Conservation (phyloP, 1,140 invertebrate genomes). For the Ganaspis sp. region DNA sequence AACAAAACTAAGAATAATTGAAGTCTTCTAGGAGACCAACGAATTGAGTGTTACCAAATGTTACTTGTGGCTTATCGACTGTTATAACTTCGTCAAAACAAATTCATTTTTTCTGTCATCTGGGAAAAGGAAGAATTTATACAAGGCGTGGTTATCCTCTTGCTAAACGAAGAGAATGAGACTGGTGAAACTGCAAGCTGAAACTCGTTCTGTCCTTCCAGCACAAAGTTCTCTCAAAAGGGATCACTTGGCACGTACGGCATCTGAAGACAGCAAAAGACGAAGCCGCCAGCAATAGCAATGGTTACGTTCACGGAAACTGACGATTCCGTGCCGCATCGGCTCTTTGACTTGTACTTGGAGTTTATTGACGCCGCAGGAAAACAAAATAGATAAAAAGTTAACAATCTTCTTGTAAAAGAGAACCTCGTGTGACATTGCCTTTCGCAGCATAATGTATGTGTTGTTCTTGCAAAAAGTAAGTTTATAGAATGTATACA, state of each 20-base stretch:
- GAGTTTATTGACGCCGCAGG: background rate
- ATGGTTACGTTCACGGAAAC: constrained; percentile 57
- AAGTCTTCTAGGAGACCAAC: no score
- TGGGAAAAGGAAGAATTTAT: background rate
- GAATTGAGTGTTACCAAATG: no score
- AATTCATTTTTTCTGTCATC: background rate
- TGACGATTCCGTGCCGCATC: constrained; percentile 56
- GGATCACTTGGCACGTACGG: constrained; percentile 57
- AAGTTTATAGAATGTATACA: background rate
- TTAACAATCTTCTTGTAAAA: constrained; percentile 4
- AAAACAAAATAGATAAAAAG: constrained; percentile 14
- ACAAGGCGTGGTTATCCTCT: background rate
- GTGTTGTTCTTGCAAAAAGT: background rate
- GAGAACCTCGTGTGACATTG: constrained; percentile 5
- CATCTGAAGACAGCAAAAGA: constrained; percentile 63
- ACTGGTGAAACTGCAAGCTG: background rate
- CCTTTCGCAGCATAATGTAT: background rate
- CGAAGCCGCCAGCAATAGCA: constrained; percentile 52
- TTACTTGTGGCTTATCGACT: no score
- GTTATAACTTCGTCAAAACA: background rate
- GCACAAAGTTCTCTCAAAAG: constrained; percentile 36
- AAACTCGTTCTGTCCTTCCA: constrained; percentile 10
- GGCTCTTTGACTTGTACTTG: constrained; percentile 48
- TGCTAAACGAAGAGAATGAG: background rate
- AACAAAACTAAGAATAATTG: no score